Base-by-base conservation (phyloP, 2,113 vertebrate genomes). In the Columba janthina region DNA sequence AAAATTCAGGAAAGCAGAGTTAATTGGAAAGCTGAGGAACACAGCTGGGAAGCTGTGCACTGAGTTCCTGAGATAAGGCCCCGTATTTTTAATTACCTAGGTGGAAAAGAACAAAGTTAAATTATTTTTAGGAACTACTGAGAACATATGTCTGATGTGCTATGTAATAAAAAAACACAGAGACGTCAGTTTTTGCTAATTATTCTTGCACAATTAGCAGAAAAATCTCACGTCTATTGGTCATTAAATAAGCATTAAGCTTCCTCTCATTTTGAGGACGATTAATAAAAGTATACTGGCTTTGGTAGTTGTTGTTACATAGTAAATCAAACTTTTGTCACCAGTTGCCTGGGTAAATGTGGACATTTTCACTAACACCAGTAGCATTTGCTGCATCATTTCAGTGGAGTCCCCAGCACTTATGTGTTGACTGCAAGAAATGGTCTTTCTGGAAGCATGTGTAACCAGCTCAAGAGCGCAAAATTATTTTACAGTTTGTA, bases 11-110 rank as follows among this genome's bases (percentile, higher is more conserved):
- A 69, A 86, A 89, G 76, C 79, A 65, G 36, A 81, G 15, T 88
- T 94, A 88, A 90, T 42, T 90, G 50, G 53, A 95, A 95, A 81
- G 18, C 66, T 78, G 50, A 92, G 50, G 54, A 93, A 61, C 70
- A 46, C 75, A 87, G 73, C 70, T 81, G 83, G 57, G 54, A 92
- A 93, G 57, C 60, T 61, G 48, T 56, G 26, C 60, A 40, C 44
- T 94, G 92, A 88, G 66, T 72, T 96, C 72, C 73, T 84, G 48
- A 93, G 83, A 93, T 93, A 92, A 93, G 50, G 31, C 13, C 58
- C 40, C 10, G 0, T 36, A 61, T 84, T 71, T 80, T 80, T 57
- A 86, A 86, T 93, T 94, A 84, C 13, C 12, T 54, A 65, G 13
- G 20, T 69, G 26, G 34, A 75, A 84, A 94, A 86, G 16, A 84